Percentiles rank a stretch among this genome's conserved stretches.
phyloP scores from a whole-genome alignment of 2,888 invertebrate species.

The Cephus runcator region DNA sequence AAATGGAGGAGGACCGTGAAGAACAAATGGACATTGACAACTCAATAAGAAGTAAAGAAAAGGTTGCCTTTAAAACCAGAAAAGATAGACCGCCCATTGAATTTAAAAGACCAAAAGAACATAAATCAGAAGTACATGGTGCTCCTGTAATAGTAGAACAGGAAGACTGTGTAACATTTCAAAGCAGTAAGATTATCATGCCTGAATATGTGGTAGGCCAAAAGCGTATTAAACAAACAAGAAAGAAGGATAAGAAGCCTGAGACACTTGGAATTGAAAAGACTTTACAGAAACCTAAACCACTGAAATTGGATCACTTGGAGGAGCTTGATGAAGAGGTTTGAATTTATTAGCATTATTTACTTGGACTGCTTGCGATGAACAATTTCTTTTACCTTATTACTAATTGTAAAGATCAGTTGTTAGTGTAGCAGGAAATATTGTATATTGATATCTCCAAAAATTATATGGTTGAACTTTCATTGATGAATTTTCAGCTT shows the following conservation, averaged over 20 bases:
- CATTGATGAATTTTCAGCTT: background rate
- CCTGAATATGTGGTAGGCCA: slow-evolving; percentile 86
- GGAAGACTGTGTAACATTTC: slow-evolving; percentile 68
- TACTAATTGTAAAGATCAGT: background rate
- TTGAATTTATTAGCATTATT: background rate
- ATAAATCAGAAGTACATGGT: background rate
- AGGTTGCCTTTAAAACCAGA: slow-evolving; percentile 24
- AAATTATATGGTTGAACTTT: background rate
- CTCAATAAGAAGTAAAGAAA: slow-evolving; percentile 7
- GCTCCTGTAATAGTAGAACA: slow-evolving; percentile 29
- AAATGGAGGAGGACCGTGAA: slow-evolving; percentile 47
- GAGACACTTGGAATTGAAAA: slow-evolving; percentile 21
- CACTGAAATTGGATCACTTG: slow-evolving; percentile 71
- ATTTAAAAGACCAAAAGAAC: slow-evolving; percentile 45
- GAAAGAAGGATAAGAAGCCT: slow-evolving; percentile 65
- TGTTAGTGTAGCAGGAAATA: background rate
- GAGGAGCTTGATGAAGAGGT: slow-evolving; percentile 66
- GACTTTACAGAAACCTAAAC: slow-evolving; percentile 34
- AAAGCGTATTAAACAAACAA: slow-evolving; percentile 49
- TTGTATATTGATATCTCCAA: background rate
- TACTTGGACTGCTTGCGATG: background rate
- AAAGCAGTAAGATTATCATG: slow-evolving; percentile 79
- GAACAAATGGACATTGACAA: slow-evolving; percentile 44
- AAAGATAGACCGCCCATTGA: slow-evolving; percentile 33
- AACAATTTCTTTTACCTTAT: background rate